phyloP scores from a whole-genome alignment of 2,888 invertebrate species.

The Heliconius ismenius region DNA sequence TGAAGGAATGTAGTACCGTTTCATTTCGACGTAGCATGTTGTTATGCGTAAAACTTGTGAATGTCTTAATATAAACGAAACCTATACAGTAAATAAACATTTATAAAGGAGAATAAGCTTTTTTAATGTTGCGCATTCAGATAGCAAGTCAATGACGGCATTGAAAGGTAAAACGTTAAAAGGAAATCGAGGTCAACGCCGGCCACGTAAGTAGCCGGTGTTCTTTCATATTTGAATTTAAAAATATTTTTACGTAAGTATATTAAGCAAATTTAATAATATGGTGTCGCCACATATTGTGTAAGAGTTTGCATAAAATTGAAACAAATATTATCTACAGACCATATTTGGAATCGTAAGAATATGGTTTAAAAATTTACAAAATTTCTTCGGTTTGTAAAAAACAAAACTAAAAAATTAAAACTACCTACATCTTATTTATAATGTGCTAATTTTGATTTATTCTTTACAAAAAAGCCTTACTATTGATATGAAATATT shows the following conservation, averaged over 20 bases:
- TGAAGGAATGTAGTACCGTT: slow-evolving; percentile 71
- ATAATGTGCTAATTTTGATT: neutral
- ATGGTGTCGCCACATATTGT: slow-evolving; percentile 17
- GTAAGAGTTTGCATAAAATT: slow-evolving; percentile 2
- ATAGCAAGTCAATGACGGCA: slow-evolving; percentile 63
- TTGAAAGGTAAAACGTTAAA: slow-evolving; percentile 78
- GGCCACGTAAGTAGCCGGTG: slow-evolving; percentile 72
- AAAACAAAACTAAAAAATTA: neutral
- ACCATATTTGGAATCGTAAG: neutral
- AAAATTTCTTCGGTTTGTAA: neutral
- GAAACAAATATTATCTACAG: neutral
- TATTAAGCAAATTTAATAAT: slow-evolving; percentile 33
- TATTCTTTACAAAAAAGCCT: neutral
- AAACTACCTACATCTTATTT: slow-evolving; percentile 9
- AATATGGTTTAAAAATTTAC: neutral
- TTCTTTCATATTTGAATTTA: slow-evolving; percentile 57
- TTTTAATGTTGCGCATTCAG: slow-evolving; percentile 38
- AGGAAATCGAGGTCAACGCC: slow-evolving; percentile 81
- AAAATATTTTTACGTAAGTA: slow-evolving; percentile 49
- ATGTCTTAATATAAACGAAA: slow-evolving; percentile 25
- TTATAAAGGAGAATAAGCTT: slow-evolving; percentile 11
- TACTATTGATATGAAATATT: neutral
- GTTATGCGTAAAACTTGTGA: slow-evolving; percentile 51
- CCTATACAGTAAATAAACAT: neutral
- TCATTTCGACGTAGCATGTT: slow-evolving; percentile 58